Percentiles rank a stretch among this genome's conserved stretches.
These are phyloP conservation scores for Melanchra persicariae DNA, from an alignment of 2,888 invertebrate species.

Conservation along the genomic window DNA sequence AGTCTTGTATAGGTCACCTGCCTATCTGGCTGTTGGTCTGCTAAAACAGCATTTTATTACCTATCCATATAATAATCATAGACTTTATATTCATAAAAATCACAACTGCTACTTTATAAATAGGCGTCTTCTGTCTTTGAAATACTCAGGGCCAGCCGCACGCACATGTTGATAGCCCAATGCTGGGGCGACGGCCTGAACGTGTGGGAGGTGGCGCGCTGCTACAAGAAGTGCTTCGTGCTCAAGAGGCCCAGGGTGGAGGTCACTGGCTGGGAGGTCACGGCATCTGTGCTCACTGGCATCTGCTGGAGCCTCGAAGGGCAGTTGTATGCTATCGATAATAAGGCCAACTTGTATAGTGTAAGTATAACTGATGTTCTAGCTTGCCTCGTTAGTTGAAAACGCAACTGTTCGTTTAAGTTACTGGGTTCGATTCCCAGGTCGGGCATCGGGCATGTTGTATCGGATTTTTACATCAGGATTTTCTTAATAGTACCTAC, in stretches of 20 bases:
- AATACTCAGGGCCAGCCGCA: conserved; percentile 79
- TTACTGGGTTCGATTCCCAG: not conserved
- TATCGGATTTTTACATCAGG: not conserved
- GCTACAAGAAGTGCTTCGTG: conserved; percentile 81
- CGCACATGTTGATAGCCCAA: conserved; percentile 83
- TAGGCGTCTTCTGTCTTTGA: not conserved
- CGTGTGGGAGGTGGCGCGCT: conserved; percentile 88
- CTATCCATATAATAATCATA: too few relatives aligned
- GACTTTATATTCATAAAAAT: too few relatives aligned
- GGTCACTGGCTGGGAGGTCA: conserved; percentile 77
- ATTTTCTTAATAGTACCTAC: not conserved
- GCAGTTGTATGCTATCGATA: conserved; percentile 83
- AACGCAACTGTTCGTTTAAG: too few relatives aligned
- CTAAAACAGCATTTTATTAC: too few relatives aligned
- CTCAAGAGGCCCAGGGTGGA: conserved; percentile 79
- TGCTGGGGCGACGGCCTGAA: conserved; percentile 84
- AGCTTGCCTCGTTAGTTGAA: not conserved
- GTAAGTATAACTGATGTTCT: conserved; percentile 71
- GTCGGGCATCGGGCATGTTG: not conserved
- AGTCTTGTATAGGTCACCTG: too few relatives aligned
- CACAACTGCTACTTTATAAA: not conserved
- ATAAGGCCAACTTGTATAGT: conserved; percentile 77
- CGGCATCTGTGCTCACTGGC: conserved; percentile 76
- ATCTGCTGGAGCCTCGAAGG: conserved; percentile 85
- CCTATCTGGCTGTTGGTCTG: too few relatives aligned